Conservation (phyloP, 1,140 invertebrate genomes). For the Zaprionus kolodkinae region DNA sequence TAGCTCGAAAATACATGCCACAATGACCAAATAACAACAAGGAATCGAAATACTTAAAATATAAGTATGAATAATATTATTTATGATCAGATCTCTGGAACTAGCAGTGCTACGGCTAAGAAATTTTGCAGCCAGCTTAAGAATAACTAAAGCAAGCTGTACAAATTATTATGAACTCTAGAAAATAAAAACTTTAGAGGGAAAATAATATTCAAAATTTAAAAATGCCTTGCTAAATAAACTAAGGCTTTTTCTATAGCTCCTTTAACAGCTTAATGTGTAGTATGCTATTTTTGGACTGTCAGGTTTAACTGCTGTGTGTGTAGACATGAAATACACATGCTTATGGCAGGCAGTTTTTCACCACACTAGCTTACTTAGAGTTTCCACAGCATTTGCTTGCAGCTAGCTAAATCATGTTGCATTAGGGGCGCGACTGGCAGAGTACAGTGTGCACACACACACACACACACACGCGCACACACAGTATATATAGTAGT, state of each 20-base stretch:
- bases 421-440: background rate
- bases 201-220: background rate
- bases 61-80: background rate
- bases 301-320: background rate
- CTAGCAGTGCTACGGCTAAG: background rate
- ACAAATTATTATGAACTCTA: background rate
- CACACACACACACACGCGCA: too few species aligned
- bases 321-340: background rate
- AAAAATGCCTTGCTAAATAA: background rate
- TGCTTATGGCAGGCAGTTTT: conserved; percentile 1
- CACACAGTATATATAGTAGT: too few species aligned
- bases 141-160: background rate
- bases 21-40: background rate
- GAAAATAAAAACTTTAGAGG: background rate
- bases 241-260: background rate
- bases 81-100: background rate
- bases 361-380: background rate
- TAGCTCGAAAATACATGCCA: background rate
- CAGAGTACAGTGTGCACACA: background rate
- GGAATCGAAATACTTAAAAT: background rate
- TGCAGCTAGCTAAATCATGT: conserved; percentile 3
- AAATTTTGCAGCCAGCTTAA: background rate
- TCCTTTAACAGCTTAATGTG: background rate
- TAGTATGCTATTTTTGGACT: background rate
- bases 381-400: background rate